phyloP scores from a whole-genome alignment of 2,888 invertebrate genomes.

The Andrena haemorrhoa region DNA sequence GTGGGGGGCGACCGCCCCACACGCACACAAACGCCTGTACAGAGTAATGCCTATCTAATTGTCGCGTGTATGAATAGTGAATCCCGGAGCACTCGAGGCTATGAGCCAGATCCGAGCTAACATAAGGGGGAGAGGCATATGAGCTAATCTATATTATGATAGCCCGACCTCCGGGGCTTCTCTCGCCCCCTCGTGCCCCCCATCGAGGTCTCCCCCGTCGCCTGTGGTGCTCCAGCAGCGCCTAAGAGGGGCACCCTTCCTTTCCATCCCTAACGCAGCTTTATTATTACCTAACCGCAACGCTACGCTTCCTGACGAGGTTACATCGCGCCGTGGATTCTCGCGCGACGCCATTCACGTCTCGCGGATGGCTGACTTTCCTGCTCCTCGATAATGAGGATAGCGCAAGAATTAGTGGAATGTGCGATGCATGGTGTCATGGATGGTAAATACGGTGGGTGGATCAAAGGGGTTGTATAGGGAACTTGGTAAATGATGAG shows the following conservation, averaged over 20 bases:
- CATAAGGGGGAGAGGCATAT: slow-evolving; percentile 83
- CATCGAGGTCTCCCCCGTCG: slow-evolving; percentile 23
- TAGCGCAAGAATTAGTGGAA: too few species aligned
- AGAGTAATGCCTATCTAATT: slow-evolving; percentile 85
- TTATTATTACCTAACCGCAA: slow-evolving; percentile 74
- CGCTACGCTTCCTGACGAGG: slow-evolving; percentile 70
- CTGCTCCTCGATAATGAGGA: slow-evolving; percentile 18
- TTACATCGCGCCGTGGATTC: slow-evolving; percentile 67
- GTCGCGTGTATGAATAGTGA: slow-evolving; percentile 85
- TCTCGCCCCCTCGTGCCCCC: neutral
- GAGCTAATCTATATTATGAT: slow-evolving; percentile 85
- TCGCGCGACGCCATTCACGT: slow-evolving; percentile 57
- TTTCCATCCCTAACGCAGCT: slow-evolving; percentile 55
- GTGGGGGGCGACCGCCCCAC: slow-evolving; percentile 15
- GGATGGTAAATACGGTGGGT: too few species aligned
- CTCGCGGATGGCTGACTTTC: slow-evolving; percentile 33
- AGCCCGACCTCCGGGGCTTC: slow-evolving; percentile 79
- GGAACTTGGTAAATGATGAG: too few species aligned
- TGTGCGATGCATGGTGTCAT: too few species aligned
- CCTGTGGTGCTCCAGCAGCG: slow-evolving; percentile 24
- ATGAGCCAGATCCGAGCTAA: slow-evolving; percentile 83
- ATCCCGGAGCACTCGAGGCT: slow-evolving; percentile 84
- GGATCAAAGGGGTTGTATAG: too few species aligned
- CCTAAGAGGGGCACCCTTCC: slow-evolving; percentile 18
- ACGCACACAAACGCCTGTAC: slow-evolving; percentile 46